These are phyloP conservation scores for Agrotis ipsilon DNA, from an alignment of 2,888 invertebrate species.

Conservation along the genomic window DNA sequence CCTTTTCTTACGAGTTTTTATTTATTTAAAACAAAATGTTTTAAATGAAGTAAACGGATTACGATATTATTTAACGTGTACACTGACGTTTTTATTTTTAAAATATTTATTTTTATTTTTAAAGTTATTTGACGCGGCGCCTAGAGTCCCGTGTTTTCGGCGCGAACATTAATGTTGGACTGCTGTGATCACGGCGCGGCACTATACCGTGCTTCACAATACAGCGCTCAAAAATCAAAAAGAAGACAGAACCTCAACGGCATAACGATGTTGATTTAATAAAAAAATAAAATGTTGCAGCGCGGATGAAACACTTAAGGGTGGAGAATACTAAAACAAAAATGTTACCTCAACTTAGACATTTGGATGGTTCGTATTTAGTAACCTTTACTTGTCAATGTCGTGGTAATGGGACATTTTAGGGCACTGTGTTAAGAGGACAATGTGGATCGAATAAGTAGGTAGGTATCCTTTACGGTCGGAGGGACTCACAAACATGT, in stretches of 20 bases:
- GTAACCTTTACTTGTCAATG: background rate
- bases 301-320: background rate
- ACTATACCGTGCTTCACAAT: background rate
- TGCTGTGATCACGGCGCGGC: background rate
- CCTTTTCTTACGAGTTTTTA: too few relatives aligned
- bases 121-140: background rate
- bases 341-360: background rate
- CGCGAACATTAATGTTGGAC: background rate
- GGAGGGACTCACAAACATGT: background rate
- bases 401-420: background rate
- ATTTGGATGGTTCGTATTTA: background rate
- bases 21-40: background rate
- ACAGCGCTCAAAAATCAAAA: background rate
- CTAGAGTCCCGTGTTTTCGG: conserved; percentile 2
- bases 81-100: background rate
- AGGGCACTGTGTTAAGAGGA: background rate
- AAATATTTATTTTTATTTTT: background rate
- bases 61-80: background rate
- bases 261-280: background rate
- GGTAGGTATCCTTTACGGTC: background rate
- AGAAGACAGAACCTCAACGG: background rate
- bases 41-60: background rate
- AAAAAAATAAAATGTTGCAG: too few relatives aligned
- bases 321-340: background rate
- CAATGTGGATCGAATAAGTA: too few relatives aligned